phyloP scores from a whole-genome alignment of 2,113 vertebrate species.

The Paradisaea rubra region DNA sequence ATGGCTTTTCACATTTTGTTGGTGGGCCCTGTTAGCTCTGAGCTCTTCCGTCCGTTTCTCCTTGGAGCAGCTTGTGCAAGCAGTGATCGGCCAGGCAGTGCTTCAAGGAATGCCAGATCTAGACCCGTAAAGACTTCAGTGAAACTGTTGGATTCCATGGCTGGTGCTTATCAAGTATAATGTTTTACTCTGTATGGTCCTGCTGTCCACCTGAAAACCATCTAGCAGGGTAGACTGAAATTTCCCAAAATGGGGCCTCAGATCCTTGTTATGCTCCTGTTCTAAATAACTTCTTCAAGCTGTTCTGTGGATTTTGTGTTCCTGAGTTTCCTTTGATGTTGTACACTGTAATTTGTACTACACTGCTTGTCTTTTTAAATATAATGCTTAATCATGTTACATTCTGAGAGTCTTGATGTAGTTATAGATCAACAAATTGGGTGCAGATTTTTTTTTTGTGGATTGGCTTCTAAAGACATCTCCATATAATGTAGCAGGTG shows the following conservation, averaged over 20 bases:
- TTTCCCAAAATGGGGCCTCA: not conserved
- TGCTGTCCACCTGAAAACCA: not conserved
- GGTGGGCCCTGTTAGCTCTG: not conserved
- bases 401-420: not conserved
- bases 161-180: not conserved
- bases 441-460: not conserved
- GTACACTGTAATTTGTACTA: slow-evolving; percentile 35
- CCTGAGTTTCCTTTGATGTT: slow-evolving; percentile 31
- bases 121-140: not conserved
- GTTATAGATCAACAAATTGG: not conserved
- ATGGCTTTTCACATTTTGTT: not conserved
- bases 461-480: not conserved
- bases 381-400: not conserved
- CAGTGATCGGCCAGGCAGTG: not conserved
- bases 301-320: not conserved
- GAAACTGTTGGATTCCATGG: not conserved
- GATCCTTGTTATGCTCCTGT: not conserved
- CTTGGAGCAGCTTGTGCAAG: not conserved
- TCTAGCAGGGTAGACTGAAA: not conserved
- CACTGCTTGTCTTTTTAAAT: not conserved
- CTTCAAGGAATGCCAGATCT: not conserved
- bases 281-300: slow-evolving; percentile 10
- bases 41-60: not conserved
- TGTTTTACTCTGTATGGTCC: not conserved
- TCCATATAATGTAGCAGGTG: not conserved